Conservation (phyloP, 2,888 invertebrate genomes). For the Lithophane ornitopus region DNA sequence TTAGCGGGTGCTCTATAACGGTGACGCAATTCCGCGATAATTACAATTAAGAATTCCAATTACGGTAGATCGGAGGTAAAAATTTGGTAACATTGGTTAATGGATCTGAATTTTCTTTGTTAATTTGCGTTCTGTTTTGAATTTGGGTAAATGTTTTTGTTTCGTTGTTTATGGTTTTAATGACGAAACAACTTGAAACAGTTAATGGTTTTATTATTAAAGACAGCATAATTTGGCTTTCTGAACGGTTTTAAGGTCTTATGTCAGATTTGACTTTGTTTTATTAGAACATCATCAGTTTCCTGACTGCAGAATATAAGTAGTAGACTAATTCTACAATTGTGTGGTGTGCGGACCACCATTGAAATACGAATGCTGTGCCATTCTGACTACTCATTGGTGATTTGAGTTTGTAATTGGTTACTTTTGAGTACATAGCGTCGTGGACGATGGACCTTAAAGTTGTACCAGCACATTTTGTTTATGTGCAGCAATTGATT, state of each 20-base stretch:
- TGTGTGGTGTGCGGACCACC: no score
- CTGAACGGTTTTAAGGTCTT: background rate
- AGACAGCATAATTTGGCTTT: conserved; percentile 3
- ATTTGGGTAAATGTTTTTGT: conserved; percentile 14
- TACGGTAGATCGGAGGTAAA: conserved; percentile 51
- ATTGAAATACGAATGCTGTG: no score
- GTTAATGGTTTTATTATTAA: conserved; percentile 21
- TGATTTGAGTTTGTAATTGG: no score
- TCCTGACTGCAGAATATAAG: background rate
- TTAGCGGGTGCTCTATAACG: conserved; percentile 60
- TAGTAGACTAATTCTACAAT: no score
- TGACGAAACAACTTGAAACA: conserved; percentile 7
- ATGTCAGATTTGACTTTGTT: background rate
- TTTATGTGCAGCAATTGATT: no score
- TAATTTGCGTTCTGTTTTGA: conserved; percentile 13
- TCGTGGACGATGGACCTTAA: no score
- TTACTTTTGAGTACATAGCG: no score
- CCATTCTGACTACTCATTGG: no score
- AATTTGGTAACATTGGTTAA: conserved; percentile 37
- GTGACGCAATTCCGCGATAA: conserved; percentile 58
- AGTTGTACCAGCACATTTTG: no score
- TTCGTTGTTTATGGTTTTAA: conserved; percentile 13
- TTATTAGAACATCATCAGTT: background rate
- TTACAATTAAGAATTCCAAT: conserved; percentile 67
- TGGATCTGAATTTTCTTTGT: conserved; percentile 20